A percentile compares a stretch with the other conserved stretches of the same genome.
These are phyloP conservation scores for Tortricodes alternella DNA, from an alignment of 2,888 invertebrate genomes.

Conservation along the genomic window DNA sequence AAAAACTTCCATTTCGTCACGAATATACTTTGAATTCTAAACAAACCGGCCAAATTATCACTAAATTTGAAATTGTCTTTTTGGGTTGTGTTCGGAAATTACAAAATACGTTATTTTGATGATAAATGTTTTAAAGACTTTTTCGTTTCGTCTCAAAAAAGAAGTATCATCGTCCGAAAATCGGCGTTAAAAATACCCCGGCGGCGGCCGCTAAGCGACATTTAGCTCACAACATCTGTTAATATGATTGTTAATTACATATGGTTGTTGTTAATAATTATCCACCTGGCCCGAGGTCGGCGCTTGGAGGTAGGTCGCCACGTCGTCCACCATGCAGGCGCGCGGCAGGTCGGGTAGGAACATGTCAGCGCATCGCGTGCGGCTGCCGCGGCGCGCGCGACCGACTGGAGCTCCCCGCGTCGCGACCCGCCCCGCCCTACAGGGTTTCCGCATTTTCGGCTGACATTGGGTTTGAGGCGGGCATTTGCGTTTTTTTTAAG, in stretches of 20 bases:
- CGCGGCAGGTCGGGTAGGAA: conserved; percentile 96
- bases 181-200: conserved; percentile 77
- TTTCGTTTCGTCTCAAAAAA: background rate
- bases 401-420: conserved; percentile 35
- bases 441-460: conserved; percentile 37
- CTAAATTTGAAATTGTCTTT: too few relatives aligned
- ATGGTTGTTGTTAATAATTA: conserved; percentile 80
- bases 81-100: too few relatives aligned
- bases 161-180: too few relatives aligned
- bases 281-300: conserved; percentile 97
- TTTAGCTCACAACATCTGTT: conserved; percentile 82
- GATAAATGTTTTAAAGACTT: too few relatives aligned
- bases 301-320: conserved; percentile 96
- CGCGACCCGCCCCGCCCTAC: conserved; percentile 48
- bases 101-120: too few relatives aligned
- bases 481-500: too few relatives aligned
- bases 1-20: background rate
- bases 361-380: conserved; percentile 85
- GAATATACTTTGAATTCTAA: too few relatives aligned
- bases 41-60: too few relatives aligned
- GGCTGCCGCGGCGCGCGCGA: conserved; percentile 51
- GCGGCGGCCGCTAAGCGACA: conserved; percentile 79
- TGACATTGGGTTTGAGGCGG: too few relatives aligned
- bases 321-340: conserved; percentile 98
- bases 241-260: conserved; percentile 84